These are phyloP conservation scores for Agrypnia vestita DNA, from an alignment of 1,140 invertebrate species.

Conservation along the genomic window DNA sequence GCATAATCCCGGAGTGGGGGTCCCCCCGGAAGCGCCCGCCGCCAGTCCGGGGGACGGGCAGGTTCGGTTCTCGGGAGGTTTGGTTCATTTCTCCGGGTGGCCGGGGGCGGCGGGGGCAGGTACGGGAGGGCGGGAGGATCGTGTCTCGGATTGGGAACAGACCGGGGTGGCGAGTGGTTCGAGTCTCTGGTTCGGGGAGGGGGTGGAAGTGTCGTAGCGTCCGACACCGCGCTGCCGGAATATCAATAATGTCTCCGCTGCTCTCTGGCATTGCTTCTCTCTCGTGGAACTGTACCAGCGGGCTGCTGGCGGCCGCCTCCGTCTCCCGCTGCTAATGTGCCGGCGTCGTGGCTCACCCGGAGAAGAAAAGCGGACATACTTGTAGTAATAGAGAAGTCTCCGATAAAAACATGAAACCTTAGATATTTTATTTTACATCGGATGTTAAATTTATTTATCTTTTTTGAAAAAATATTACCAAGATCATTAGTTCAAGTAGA, in stretches of 20 bases:
- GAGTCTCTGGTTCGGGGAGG: constrained; percentile 4
- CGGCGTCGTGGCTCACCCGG: too few relatives aligned
- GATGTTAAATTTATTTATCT: too few relatives aligned
- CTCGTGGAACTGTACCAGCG: constrained; percentile 57
- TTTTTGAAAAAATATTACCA: too few relatives aligned
- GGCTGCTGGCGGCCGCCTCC: neutral
- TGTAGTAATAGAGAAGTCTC: too few relatives aligned
- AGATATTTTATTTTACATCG: too few relatives aligned
- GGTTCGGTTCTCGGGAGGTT: constrained; percentile 5
- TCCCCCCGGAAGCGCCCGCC: constrained; percentile 1
- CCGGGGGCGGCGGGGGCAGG: neutral
- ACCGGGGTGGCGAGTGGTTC: constrained; percentile 20
- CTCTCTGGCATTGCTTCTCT: constrained; percentile 59
- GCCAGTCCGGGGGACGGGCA: constrained; percentile 1
- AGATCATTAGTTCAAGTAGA: too few relatives aligned
- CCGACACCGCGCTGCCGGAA: constrained; percentile 59
- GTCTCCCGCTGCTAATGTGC: constrained; percentile 16
- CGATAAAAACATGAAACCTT: too few relatives aligned
- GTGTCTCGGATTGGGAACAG: constrained; percentile 40
- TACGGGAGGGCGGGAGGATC: neutral
- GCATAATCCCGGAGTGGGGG: constrained; percentile 43
- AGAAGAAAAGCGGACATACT: too few relatives aligned
- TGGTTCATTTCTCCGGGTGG: constrained; percentile 32
- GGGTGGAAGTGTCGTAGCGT: constrained; percentile 42
- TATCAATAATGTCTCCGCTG: constrained; percentile 61